These are phyloP conservation scores for Myopa tessellatipennis DNA, from an alignment of 2,888 invertebrate genomes.

Conservation along the genomic window DNA sequence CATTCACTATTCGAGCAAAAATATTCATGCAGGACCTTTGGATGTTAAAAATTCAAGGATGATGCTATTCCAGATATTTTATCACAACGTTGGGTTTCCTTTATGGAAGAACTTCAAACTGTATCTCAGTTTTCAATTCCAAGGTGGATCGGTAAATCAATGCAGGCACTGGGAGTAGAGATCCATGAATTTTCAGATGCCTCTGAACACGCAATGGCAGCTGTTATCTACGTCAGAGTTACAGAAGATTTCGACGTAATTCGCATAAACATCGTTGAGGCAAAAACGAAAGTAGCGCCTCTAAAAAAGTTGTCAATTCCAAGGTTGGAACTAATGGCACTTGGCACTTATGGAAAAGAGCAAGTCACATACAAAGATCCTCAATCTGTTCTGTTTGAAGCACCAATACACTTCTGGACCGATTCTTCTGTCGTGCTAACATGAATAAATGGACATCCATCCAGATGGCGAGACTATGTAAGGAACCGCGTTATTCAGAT, in stretches of 20 bases:
- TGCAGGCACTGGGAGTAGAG: no score
- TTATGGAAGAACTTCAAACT: no score
- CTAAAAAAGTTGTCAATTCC: slow-evolving; percentile 40
- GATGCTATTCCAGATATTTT: slow-evolving; percentile 40
- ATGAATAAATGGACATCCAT: slow-evolving; percentile 29
- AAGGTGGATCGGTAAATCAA: no score
- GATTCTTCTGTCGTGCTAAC: slow-evolving; percentile 32
- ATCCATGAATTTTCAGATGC: no score
- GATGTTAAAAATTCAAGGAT: slow-evolving; percentile 36
- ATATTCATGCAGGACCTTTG: slow-evolving; percentile 34
- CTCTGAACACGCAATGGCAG: no score
- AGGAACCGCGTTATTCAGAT: not conserved
- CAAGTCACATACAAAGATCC: slow-evolving; percentile 31
- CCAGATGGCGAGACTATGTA: not conserved
- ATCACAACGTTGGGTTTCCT: not conserved
- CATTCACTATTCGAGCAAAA: no score
- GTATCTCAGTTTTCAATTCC: no score
- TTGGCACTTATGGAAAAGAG: slow-evolving; percentile 39
- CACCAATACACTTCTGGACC: not conserved
- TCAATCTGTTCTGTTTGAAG: slow-evolving; percentile 29
- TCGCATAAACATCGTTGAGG: slow-evolving; percentile 3
- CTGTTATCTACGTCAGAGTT: no score
- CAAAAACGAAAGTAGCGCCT: slow-evolving; percentile 43
- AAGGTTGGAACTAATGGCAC: slow-evolving; percentile 42
- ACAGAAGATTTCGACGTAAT: not conserved